Conservation (phyloP, 2,113 vertebrate species). For the Notiomystis cincta region DNA sequence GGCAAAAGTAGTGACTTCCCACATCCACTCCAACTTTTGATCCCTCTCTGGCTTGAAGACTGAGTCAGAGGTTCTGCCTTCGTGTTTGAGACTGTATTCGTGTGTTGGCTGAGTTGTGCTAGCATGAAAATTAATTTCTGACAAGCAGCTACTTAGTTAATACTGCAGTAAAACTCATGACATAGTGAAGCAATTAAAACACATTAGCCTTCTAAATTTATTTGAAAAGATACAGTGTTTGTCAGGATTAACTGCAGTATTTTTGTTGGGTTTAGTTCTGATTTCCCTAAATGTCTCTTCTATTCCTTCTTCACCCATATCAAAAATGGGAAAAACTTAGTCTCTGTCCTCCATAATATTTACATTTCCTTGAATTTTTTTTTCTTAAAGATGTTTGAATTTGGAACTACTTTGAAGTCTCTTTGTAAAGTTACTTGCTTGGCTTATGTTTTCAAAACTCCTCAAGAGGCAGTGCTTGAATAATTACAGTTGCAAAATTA, state of each 20-base stretch:
- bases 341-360: neutral
- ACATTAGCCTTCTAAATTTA: rapidly evolving
- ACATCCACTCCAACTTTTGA: neutral
- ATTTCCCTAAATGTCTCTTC: neutral
- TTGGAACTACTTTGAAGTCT: neutral
- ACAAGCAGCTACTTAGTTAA: neutral
- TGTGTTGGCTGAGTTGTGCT: neutral
- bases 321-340: neutral
- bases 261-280: neutral
- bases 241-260: neutral
- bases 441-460: neutral
- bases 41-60: neutral
- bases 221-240: neutral
- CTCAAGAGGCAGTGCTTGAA: neutral
- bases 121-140: neutral
- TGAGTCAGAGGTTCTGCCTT: neutral
- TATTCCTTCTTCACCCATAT: neutral
- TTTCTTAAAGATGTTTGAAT: neutral
- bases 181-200: neutral
- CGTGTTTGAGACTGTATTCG: rapidly evolving
- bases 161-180: neutral
- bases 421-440: neutral
- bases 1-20: neutral
- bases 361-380: neutral
- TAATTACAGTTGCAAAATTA: neutral